Evolutionary conservation across 2,113 vertebrate genomes (phyloP), one percentile per base, ranked within the genome.

Genomic region (Cettia cetti): DNA sequence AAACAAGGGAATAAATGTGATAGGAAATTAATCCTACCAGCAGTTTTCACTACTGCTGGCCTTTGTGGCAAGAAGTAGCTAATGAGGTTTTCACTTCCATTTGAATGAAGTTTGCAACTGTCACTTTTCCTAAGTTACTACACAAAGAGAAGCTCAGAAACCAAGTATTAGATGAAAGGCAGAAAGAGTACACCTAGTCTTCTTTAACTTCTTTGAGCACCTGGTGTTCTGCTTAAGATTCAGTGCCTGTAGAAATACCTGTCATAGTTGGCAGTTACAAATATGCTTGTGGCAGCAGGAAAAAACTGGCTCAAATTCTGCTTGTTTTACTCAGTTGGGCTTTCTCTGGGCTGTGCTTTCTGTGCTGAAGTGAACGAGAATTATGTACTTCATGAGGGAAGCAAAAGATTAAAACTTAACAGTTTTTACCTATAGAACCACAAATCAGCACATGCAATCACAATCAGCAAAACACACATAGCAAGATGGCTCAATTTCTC

Each of bases 271-370:
- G 94, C 90, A 94, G 84, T 77, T 94, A 80, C 20, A 84, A 87
- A 95, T 69, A 66, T 30, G 70, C 91, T 94, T 94, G 91, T 90
- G 75, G 81, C 63, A 96, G 94, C 89, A 93, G 75, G 85, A 95
- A 94, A 89, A 92, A 85, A 88, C 59, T 95, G 89, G 91, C 81
- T 90, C 63, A 82, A 79, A 74, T 89, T 87, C 45, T 0, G 0
- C 50, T 88, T 3, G 0, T 91, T 96, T 93, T 80, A 95, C n/a
- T 88, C 54, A 64, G 31, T 10, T 10, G 9, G 30, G 33, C 44
- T 85, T 72, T 76, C 70, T 90, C 70, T 60, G 28, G 20, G 22
- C 10, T 75, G 71, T 82, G 69, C 31, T 89, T 84, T 92, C 65
- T 65, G 42, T 82, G 60, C 50, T 4, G 15, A 54, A 1, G 2